Evolutionary conservation across 1,140 invertebrate species (phyloP).

Genomic region (Riptortus pedestris): DNA sequence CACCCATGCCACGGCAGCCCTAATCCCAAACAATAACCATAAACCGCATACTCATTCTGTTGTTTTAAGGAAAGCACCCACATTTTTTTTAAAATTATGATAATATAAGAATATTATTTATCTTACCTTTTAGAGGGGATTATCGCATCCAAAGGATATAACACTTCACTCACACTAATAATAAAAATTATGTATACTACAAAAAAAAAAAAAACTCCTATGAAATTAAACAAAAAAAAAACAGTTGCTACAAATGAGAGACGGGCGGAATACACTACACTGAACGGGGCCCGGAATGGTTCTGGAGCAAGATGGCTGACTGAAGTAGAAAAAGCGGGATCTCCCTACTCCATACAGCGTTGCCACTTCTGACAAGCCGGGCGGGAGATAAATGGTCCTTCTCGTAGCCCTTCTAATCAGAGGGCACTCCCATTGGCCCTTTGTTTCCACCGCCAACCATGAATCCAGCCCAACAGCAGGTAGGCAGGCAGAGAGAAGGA

Average conservation of each 20-base stretch:
- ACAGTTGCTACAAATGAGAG: neutral
- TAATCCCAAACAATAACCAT: slow-evolving; percentile 25
- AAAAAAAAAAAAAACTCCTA: too few relatives aligned
- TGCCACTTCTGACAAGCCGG: slow-evolving; percentile 14
- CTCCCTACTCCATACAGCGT: slow-evolving; percentile 25
- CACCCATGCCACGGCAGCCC: slow-evolving; percentile 6
- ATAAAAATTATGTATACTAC: neutral
- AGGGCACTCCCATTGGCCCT: slow-evolving; percentile 21
- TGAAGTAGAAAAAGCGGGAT: slow-evolving; percentile 13
- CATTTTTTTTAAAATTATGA: too few relatives aligned
- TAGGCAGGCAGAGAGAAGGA: slow-evolving; percentile 19
- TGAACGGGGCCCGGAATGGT: slow-evolving; percentile 11
- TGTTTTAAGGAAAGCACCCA: neutral
- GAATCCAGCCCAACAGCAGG: slow-evolving; percentile 8
- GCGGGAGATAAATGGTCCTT: slow-evolving; percentile 31
- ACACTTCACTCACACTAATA: slow-evolving; percentile 3
- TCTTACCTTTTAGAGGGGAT: slow-evolving; percentile 1
- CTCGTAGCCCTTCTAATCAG: slow-evolving; percentile 30
- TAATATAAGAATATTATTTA: neutral
- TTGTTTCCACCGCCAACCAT: slow-evolving; percentile 19
- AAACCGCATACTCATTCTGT: slow-evolving; percentile 21
- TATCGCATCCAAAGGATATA: neutral
- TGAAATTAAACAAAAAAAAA: neutral
- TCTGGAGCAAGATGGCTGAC: slow-evolving; percentile 27
- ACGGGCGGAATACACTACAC: slow-evolving; percentile 11